Evolutionary conservation across 1,140 invertebrate species (phyloP).

Genomic region (Lucilia sericata): DNA sequence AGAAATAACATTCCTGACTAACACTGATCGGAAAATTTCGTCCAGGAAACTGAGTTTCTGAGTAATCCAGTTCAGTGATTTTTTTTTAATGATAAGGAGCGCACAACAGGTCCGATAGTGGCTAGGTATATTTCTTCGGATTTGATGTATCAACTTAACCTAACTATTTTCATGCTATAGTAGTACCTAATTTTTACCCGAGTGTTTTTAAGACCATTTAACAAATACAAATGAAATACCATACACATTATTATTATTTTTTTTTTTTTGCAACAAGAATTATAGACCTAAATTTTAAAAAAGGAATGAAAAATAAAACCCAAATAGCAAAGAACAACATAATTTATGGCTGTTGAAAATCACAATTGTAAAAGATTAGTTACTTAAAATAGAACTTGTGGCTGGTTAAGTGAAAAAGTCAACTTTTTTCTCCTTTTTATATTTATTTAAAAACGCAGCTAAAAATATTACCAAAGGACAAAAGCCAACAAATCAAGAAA

Average conservation of each 20-base stretch:
- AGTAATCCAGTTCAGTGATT: no score
- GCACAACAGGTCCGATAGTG: no score
- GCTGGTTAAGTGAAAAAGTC: background rate
- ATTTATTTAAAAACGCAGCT: background rate
- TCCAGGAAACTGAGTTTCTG: no score
- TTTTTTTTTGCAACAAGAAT: background rate
- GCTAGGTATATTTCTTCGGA: no score
- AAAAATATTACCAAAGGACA: background rate
- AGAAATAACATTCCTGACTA: no score
- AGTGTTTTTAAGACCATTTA: background rate
- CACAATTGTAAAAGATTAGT: slow-evolving; percentile 3
- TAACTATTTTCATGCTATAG: no score
- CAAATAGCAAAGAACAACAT: slow-evolving; percentile 2
- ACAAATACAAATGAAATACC: slow-evolving; percentile 11
- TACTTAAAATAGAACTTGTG: slow-evolving; percentile 6
- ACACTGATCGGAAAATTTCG: no score
- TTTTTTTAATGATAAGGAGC: no score
- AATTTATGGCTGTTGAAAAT: slow-evolving; percentile 12
- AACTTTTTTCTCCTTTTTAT: background rate
- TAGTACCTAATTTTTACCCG: background rate
- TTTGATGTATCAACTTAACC: no score
- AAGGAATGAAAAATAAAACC: background rate
- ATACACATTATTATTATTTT: background rate
- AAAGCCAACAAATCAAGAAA: background rate
- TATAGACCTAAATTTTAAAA: background rate